phyloP scores from a whole-genome alignment of 2,888 invertebrate species.

The Leucoma salicis region DNA sequence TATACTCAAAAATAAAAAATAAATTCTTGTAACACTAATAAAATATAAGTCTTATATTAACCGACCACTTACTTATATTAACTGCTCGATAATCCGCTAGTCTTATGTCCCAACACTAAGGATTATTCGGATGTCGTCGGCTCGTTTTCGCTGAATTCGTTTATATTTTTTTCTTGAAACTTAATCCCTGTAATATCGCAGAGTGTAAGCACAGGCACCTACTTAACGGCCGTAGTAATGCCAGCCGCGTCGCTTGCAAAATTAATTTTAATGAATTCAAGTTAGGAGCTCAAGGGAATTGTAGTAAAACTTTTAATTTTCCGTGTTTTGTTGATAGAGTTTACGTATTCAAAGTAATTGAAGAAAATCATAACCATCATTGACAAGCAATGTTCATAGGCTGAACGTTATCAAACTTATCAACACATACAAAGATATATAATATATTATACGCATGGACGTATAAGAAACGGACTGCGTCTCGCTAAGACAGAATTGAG shows the following conservation, averaged over 20 bases:
- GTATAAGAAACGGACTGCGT: too few relatives aligned
- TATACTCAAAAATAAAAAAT: not conserved
- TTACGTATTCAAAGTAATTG: too few relatives aligned
- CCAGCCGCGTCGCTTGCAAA: constrained; percentile 21
- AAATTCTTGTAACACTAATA: not conserved
- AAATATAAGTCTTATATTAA: not conserved
- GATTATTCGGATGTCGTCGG: constrained; percentile 47
- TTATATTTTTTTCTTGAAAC: constrained; percentile 52
- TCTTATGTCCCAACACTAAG: constrained; percentile 27
- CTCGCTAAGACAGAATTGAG: too few relatives aligned
- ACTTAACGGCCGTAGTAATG: constrained; percentile 28
- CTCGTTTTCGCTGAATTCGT: constrained; percentile 50
- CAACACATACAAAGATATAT: too few relatives aligned
- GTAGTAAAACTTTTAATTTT: not conserved
- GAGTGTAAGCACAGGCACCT: constrained; percentile 31
- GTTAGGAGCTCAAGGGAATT: constrained; percentile 13
- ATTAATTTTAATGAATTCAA: constrained; percentile 36
- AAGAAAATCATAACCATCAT: too few relatives aligned
- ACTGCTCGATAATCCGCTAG: not conserved
- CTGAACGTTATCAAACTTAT: too few relatives aligned
- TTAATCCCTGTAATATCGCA: constrained; percentile 51
- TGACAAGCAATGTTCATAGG: too few relatives aligned
- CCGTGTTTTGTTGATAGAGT: not conserved
- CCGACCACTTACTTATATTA: not conserved
- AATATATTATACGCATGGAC: too few relatives aligned